Percentiles rank a stretch among this genome's conserved stretches.
phyloP scores from a whole-genome alignment of 2,888 invertebrate genomes.

The Cylloceria caligata region DNA sequence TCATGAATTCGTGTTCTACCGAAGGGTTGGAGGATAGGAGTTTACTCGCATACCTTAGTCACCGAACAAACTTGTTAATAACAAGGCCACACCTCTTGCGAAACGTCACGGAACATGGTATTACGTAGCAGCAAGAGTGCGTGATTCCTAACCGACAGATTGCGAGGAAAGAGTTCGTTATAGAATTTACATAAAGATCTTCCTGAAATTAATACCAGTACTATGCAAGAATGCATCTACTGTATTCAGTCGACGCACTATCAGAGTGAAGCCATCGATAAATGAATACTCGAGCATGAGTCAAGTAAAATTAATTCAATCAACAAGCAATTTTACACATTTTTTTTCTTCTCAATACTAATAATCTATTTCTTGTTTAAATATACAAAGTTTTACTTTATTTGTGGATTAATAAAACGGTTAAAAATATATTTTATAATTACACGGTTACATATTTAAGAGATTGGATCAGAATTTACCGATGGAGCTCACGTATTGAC shows the following conservation, averaged over 20 bases:
- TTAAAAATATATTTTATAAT: background rate
- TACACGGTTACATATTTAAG: no score
- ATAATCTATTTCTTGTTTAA: background rate
- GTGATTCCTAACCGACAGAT: constrained; percentile 27
- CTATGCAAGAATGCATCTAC: background rate
- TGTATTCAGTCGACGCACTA: background rate
- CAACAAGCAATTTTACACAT: background rate
- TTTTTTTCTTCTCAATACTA: background rate
- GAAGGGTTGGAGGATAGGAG: constrained; percentile 59
- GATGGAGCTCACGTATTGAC: no score
- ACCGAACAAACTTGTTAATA: constrained; percentile 73
- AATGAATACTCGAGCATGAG: background rate
- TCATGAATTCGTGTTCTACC: constrained; percentile 70
- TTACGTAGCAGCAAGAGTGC: constrained; percentile 8
- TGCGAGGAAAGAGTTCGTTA: constrained; percentile 33
- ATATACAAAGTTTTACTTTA: background rate
- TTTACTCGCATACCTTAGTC: constrained; percentile 48
- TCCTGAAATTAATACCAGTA: constrained; percentile 4
- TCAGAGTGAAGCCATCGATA: background rate
- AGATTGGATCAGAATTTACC: no score
- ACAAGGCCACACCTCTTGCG: constrained; percentile 75
- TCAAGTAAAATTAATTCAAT: background rate
- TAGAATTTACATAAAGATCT: background rate
- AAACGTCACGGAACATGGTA: constrained; percentile 65
- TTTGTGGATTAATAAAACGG: background rate